Evolutionary conservation across 1,140 invertebrate genomes (phyloP).

Genomic region (Ectropis grisescens): DNA sequence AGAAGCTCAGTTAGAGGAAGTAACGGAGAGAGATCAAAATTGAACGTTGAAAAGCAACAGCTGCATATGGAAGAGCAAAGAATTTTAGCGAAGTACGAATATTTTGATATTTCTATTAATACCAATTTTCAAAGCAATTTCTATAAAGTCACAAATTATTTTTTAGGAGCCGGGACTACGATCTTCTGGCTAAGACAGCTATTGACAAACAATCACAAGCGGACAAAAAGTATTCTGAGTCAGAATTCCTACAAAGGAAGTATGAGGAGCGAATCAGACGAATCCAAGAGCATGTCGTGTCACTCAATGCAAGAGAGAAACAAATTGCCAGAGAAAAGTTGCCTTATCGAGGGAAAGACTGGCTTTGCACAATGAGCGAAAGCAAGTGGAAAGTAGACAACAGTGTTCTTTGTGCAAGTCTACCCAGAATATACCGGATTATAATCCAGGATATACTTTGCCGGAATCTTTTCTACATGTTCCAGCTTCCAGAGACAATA

Average conservation of each 20-base stretch:
- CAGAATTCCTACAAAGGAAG: constrained; percentile 49
- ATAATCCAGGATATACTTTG: constrained; percentile 19
- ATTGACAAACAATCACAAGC: constrained; percentile 59
- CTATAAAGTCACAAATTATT: no score
- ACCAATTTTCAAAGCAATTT: no score
- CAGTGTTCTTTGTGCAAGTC: constrained; percentile 53
- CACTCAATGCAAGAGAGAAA: constrained; percentile 57
- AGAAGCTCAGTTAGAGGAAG: constrained; percentile 50
- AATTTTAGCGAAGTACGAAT: constrained; percentile 45
- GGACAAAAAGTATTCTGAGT: constrained; percentile 57
- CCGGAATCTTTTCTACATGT: constrained; percentile 23
- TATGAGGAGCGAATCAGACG: constrained; percentile 60
- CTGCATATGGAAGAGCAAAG: constrained; percentile 56
- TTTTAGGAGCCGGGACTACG: constrained; percentile 59
- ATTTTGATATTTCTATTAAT: no score
- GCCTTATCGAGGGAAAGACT: constrained; percentile 57
- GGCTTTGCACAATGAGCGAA: constrained; percentile 54
- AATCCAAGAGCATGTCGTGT: constrained; percentile 61
- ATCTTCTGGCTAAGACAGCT: constrained; percentile 51
- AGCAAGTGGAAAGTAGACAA: constrained; percentile 42
- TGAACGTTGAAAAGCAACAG: constrained; percentile 53
- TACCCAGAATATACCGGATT: constrained; percentile 22
- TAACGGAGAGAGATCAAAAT: constrained; percentile 43
- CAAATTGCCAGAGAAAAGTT: constrained; percentile 64
- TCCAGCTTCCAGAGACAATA: constrained; percentile 27